These are phyloP conservation scores for Alentia gelatinosa DNA, from an alignment of 2,888 invertebrate species.

Conservation along the genomic window DNA sequence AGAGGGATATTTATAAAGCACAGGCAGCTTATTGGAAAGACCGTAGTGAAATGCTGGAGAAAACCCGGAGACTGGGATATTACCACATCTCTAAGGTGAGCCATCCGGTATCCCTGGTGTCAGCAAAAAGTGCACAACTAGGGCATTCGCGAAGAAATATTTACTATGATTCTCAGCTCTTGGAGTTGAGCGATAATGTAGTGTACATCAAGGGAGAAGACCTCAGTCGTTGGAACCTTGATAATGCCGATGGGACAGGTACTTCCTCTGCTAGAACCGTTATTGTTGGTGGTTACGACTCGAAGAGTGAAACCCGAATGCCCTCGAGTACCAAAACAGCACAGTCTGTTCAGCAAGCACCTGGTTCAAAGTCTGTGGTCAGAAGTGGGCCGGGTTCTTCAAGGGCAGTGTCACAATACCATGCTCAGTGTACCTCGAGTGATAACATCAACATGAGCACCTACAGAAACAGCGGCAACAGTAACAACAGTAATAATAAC, in stretches of 20 bases:
- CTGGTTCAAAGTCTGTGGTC: neutral
- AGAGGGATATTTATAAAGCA: neutral
- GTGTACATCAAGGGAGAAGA: neutral
- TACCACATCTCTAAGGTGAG: conserved; percentile 11
- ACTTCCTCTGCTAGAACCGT: neutral
- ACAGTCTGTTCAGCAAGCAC: neutral
- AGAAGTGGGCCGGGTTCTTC: neutral
- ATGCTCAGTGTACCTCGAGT: neutral
- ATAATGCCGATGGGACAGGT: neutral
- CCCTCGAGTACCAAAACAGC: neutral
- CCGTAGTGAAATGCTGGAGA: conserved; percentile 48
- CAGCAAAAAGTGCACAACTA: neutral
- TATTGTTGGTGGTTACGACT: neutral
- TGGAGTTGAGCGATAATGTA: neutral
- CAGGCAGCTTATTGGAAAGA: conserved; percentile 51
- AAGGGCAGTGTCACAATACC: neutral
- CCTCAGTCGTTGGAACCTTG: neutral
- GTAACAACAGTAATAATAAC: neutral
- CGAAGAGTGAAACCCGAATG: neutral
- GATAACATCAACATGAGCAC: neutral
- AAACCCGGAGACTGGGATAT: conserved; percentile 43
- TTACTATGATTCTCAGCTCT: neutral
- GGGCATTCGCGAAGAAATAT: neutral
- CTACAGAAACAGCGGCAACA: neutral
- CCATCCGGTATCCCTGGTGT: neutral